Evolutionary conservation across 2,888 invertebrate species (phyloP).

Genomic region (Atrina japonica): DNA sequence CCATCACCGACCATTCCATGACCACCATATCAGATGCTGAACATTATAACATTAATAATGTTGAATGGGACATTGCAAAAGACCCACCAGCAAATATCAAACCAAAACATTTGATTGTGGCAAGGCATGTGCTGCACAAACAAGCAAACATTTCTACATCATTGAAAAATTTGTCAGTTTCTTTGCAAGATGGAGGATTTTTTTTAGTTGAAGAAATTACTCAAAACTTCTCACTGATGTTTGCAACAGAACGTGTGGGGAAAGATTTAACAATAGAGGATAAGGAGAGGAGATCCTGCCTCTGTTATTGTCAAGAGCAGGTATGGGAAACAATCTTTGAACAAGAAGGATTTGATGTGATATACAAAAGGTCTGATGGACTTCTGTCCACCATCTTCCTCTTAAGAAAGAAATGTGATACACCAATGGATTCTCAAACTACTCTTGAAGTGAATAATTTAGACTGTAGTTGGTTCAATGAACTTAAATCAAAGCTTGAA

Average conservation of each 20-base stretch:
- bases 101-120: constrained; percentile 72
- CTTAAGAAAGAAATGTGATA: constrained; percentile 83
- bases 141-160: constrained; percentile 56
- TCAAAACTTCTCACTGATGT: constrained; percentile 70
- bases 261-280: constrained; percentile 42
- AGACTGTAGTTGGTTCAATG: constrained; percentile 87
- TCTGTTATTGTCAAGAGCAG: constrained; percentile 61
- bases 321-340: constrained; percentile 66
- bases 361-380: constrained; percentile 86
- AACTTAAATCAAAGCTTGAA: constrained; percentile 88
- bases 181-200: constrained; percentile 84
- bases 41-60: constrained; percentile 81
- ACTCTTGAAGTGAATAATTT: constrained; percentile 58
- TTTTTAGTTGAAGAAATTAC: constrained; percentile 80
- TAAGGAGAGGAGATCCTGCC: constrained; percentile 45
- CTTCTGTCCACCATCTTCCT: constrained; percentile 83
- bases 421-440: constrained; percentile 33
- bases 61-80: constrained; percentile 84
- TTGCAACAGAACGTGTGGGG: constrained; percentile 62
- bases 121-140: constrained; percentile 68
- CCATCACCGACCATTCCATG: constrained; percentile 82
- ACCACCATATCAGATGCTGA: constrained; percentile 34
- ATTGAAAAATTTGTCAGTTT: constrained; percentile 78
- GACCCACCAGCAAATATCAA: constrained; percentile 49
- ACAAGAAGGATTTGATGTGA: constrained; percentile 82